phyloP scores from a whole-genome alignment of 2,113 vertebrate species.

The Heptranchias perlo region DNA sequence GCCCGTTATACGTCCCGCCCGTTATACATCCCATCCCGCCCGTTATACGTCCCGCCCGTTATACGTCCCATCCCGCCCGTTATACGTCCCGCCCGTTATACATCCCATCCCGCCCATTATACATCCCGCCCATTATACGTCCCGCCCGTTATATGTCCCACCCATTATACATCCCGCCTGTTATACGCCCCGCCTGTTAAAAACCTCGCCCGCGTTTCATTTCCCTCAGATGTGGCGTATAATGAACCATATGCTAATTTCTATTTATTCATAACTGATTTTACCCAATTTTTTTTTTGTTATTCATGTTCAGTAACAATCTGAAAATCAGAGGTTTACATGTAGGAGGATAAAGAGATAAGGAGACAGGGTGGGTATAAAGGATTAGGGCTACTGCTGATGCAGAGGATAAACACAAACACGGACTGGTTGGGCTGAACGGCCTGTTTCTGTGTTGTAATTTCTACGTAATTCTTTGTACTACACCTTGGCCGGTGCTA shows the following conservation, averaged over 20 bases:
- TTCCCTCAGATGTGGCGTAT: neutral
- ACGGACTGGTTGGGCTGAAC: too few relatives aligned
- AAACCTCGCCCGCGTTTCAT: too few relatives aligned
- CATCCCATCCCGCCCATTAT: too few relatives aligned
- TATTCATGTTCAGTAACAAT: neutral
- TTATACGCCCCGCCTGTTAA: neutral
- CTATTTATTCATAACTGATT: neutral
- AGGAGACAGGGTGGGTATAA: neutral
- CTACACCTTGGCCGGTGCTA: neutral
- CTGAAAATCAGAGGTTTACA: neutral
- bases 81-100: neutral
- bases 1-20: neutral
- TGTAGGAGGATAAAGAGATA: neutral
- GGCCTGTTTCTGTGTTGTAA: neutral
- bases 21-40: too few relatives aligned
- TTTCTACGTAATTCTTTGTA: neutral
- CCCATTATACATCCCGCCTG: too few relatives aligned
- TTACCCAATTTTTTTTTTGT: neutral
- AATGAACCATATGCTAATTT: neutral
- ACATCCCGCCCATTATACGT: neutral
- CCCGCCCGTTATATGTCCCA: neutral
- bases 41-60: neutral
- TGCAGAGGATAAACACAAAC: too few relatives aligned
- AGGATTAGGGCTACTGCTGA: too few relatives aligned
- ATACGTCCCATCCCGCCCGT: neutral